Conservation (phyloP, 2,797 vertebrate genomes). For the Pelochelys cantorii region DNA sequence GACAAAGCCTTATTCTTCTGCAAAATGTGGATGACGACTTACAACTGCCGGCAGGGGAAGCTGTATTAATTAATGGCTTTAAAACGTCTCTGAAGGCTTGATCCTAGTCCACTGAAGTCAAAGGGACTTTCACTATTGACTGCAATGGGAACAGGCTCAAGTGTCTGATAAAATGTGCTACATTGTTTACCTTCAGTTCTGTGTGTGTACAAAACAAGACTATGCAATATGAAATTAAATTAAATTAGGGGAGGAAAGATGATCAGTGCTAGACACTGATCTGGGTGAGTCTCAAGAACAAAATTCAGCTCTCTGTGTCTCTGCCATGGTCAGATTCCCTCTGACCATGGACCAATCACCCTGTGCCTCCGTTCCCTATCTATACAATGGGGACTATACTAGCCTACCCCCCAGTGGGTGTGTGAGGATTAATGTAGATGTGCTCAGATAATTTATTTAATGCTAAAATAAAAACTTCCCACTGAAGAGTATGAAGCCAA, state of each 20-base stretch:
- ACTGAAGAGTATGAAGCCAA: background rate
- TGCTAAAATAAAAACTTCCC: background rate
- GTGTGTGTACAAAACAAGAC: background rate
- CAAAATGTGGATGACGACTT: rapidly evolving
- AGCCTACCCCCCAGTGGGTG: background rate
- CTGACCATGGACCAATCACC: background rate
- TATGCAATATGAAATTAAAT: background rate
- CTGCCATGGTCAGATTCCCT: background rate
- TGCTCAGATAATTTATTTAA: background rate
- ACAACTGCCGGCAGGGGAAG: rapidly evolving
- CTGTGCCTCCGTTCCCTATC: background rate
- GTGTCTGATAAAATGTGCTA: background rate
- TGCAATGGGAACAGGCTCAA: background rate
- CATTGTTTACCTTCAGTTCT: background rate
- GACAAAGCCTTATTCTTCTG: too few species aligned
- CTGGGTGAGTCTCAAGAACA: background rate
- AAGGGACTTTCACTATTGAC: background rate
- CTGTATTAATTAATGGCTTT: rapidly evolving
- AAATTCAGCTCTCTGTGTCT: background rate
- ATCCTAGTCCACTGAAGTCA: rapidly evolving
- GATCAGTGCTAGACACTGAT: background rate
- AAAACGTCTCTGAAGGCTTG: background rate
- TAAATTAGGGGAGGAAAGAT: background rate
- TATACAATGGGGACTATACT: background rate
- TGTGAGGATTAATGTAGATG: background rate